phyloP scores from a whole-genome alignment of 2,113 vertebrate genomes.

The Hippoglossus stenolepis region DNA sequence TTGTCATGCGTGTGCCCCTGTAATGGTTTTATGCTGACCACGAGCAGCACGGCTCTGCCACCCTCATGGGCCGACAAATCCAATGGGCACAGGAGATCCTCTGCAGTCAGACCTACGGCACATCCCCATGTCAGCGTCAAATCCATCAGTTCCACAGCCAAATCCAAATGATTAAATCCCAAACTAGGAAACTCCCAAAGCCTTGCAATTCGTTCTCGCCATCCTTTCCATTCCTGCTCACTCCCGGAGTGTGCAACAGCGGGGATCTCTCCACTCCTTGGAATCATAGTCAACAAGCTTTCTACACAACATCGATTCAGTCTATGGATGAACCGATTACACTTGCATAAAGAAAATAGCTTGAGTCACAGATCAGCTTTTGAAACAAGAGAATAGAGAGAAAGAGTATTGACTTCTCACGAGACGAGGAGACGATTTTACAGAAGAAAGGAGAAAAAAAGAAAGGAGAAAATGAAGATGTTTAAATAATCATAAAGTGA shows the following conservation, averaged over 20 bases:
- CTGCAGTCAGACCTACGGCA: constrained; percentile 21
- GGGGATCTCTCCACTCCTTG: constrained; percentile 10
- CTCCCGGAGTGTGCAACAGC: constrained; percentile 18
- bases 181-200: constrained; percentile 46
- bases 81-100: constrained; percentile 27
- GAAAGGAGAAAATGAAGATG: neutral
- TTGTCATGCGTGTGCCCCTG: neutral
- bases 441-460: neutral
- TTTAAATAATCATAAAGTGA: neutral
- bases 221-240: constrained; percentile 30
- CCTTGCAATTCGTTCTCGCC: constrained; percentile 24
- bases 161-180: constrained; percentile 74
- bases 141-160: constrained; percentile 73
- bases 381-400: constrained; percentile 16
- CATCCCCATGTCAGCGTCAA: constrained; percentile 48
- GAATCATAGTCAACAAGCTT: constrained; percentile 14
- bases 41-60: neutral
- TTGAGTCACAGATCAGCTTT: constrained; percentile 52
- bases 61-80: constrained; percentile 50
- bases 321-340: constrained; percentile 7
- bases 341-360: constrained; percentile 26
- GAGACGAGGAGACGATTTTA: neutral
- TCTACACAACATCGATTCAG: constrained; percentile 15
- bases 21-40: neutral
- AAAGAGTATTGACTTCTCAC: constrained; percentile 13